Evolutionary conservation across 2,888 invertebrate genomes (phyloP), one percentile per base, ranked within the genome.

Genomic region (Adineta ricciae): DNA sequence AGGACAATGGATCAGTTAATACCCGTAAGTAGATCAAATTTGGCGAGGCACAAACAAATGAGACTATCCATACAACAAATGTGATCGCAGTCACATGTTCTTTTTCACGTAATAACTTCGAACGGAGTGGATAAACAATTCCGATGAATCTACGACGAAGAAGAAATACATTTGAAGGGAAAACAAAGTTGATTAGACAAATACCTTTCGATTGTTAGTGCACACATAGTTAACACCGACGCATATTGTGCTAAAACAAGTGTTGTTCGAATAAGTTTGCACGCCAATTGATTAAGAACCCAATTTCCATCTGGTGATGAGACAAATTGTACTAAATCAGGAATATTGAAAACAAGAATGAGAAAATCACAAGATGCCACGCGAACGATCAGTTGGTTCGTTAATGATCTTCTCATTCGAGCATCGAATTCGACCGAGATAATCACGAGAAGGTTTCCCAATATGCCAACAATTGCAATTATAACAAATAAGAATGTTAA

Each of bases 181-280:
- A 27, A 8, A 64, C 1, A 2, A 32, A 64, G 14, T 49, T 49
- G 8, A 49, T 49, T 49, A 49, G 1, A 11, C 2, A 32, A 64
- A n/a, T n/a, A 64, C 64, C 64, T 78, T 78, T 78, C 78, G n/a
- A 38, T 9, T 1, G 78, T 78, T 41, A 78, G 24, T 41, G 78
- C 78, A 78, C 78, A 78, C 78, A 78, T 78, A 8, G 41, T 78
- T 24, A 78, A n/a, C 14, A 78, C 78, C 21, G 78, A 78, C 41
- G 78, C 21, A 78, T 78, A 78, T 78, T 78, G 78, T 78, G 78
- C 78, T 8, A 78, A 9, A 78, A 78, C 78, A 78, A 78, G 78
- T 78, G 11, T 78, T 41, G 78, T 41, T 78, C 78, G 24, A 78
- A 78, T 78, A 14, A 78, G 41, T 78, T 78, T 78, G 41, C 78